Base-by-base conservation (phyloP, 2,113 vertebrate species). In the Empidonax traillii region DNA sequence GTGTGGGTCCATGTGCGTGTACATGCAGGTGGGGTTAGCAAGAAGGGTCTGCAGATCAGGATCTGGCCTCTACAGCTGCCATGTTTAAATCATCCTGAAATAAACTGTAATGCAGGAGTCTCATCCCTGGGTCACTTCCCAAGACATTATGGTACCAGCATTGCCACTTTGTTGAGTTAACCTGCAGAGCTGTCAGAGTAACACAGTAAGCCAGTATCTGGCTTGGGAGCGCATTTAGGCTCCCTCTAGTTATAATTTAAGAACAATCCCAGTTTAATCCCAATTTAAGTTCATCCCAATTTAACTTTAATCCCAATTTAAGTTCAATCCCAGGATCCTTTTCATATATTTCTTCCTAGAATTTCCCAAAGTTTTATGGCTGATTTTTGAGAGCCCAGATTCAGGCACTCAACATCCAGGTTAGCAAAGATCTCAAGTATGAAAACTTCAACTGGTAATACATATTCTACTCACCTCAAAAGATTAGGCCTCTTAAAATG, bases 161-260 rank as follows among this genome's bases (percentile, higher is more conserved):
- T 5, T 74, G 13, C n/a, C n/a, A 55, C 19, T 77, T 41, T 35
- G 12, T 13, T 62, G 30, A 61, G 31, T 51, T 66, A 77, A 37
- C 10, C 77, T 41, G 28, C 51, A 75, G 13, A 85, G 62, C 52
- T 49, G 41, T 39, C 35, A 71, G 63, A 89, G 41, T 71, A 65
- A 75, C 22, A 56, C 49, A 65, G 23, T 33, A 52, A 77, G 30
- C 59, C 0, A 4, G 14, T 31, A 71, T 21, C 55, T 87, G 25
- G 35, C 33, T 68, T 44, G 4, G n/a, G 13, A 82, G 18, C 0
- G 0, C 10, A 76, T 24, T 56, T 58, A 52, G 12, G 31, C 22
- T 87, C 18, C 10, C 47, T 35, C 37, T 58, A 37, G 24, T 33
- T 59, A 72, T 63, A 76, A 33, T 33, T 63, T 63, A 52, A 71